Evolutionary conservation across 2,888 invertebrate species (phyloP).

Genomic region (Hirtodrosophila confusa): DNA sequence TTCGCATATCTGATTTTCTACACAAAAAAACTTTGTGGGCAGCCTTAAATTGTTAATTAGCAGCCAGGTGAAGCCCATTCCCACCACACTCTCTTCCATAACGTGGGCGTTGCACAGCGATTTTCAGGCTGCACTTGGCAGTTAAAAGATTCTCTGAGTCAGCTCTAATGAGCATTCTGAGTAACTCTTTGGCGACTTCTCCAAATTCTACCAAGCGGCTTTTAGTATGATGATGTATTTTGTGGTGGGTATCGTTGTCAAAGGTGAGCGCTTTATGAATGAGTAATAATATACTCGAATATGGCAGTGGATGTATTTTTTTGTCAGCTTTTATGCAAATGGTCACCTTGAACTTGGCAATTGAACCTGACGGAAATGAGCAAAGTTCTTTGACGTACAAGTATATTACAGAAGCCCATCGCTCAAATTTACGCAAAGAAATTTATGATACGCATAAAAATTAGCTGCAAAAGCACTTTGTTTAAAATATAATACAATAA

Average conservation of each 20-base stretch:
- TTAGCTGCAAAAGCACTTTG: neutral
- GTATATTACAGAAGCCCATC: conserved; percentile 16
- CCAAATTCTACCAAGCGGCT: conserved; percentile 41
- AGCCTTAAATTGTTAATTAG: conserved; percentile 27
- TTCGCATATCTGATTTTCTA: neutral
- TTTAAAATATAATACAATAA: no score
- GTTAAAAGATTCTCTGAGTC: conserved; percentile 36
- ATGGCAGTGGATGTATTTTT: conserved; percentile 35
- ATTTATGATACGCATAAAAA: neutral
- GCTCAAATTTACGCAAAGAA: conserved; percentile 2
- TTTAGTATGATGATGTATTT: conserved; percentile 47
- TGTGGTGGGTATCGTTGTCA: conserved; percentile 47
- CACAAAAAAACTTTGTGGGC: neutral
- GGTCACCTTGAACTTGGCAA: conserved; percentile 73
- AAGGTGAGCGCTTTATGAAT: conserved; percentile 66
- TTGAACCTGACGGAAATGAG: conserved; percentile 48
- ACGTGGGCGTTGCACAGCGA: conserved; percentile 14
- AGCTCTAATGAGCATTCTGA: conserved; percentile 27
- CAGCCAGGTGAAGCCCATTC: neutral
- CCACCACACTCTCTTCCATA: neutral
- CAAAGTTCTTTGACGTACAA: conserved; percentile 46
- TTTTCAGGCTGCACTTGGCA: conserved; percentile 44
- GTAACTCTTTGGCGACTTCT: conserved; percentile 34
- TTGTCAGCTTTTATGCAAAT: conserved; percentile 55
- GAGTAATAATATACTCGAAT: conserved; percentile 61